Evolutionary conservation across 2,888 invertebrate species (phyloP).

Genomic region (Ischnura elegans): DNA sequence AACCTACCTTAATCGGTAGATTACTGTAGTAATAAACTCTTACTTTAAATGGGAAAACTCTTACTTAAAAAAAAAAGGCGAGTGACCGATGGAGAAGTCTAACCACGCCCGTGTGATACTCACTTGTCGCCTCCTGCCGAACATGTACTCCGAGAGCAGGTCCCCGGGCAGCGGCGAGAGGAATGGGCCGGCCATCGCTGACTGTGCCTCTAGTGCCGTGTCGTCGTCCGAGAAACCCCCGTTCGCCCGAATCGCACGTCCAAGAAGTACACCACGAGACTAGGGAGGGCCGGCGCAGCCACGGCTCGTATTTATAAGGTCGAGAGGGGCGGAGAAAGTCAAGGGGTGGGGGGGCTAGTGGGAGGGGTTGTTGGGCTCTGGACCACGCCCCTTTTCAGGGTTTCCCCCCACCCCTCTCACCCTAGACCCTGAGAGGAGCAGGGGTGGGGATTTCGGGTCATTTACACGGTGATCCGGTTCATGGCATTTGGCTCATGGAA

Average conservation of each 20-base stretch:
- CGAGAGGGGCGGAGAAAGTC: neutral
- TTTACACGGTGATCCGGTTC: no score
- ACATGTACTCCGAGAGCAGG: slow-evolving; percentile 95
- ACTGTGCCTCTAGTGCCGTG: no score
- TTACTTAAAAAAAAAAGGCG: no score
- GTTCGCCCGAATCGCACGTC: no score
- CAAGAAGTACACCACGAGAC: neutral
- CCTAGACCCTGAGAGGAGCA: neutral
- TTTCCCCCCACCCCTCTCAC: neutral
- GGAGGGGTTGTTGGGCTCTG: neutral
- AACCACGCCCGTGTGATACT: no score
- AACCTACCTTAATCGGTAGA: no score
- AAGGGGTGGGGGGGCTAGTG: neutral
- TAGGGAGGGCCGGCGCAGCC: neutral
- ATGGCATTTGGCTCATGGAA: no score
- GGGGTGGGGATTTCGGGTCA: neutral
- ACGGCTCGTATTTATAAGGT: slow-evolving; percentile 46
- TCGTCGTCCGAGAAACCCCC: no score
- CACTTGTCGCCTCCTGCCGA: slow-evolving; percentile 88
- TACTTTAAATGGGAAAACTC: no score
- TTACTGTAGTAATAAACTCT: no score
- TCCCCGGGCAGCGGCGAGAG: slow-evolving; percentile 92
- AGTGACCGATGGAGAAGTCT: no score
- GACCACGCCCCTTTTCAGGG: slow-evolving; percentile 54
- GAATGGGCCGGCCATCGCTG: slow-evolving; percentile 90